Base-by-base conservation (phyloP, 2,888 invertebrate genomes). In the Leptinotarsa peninsularis region DNA sequence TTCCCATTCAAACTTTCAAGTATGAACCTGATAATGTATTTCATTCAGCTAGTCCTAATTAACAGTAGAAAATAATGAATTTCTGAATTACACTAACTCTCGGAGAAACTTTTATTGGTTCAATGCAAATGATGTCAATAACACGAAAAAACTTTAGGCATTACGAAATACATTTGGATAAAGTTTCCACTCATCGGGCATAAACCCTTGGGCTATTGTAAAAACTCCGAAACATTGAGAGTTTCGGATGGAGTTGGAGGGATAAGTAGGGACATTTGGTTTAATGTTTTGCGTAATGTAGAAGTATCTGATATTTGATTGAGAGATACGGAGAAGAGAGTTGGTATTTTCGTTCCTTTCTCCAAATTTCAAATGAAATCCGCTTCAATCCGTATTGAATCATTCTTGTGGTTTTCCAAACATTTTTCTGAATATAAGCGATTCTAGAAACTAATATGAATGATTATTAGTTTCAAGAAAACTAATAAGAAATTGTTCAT, bases 61-160 rank as follows among this genome's bases (percentile, higher is more conserved):
- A 3, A 43, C 3, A 43, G 10, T 13, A 43, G 2, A 2, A 10
- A 43, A 43, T 69, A 49, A 60, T 60, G 23, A 71, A 67, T 77
- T 77, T 49, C 56, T 23, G 54, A 54, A 67, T 60, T 14, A 69
- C 67, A 78, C 74, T 76, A 76, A 76, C 72, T 63, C 49, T 56
- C 67, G 33, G 49, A 68, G 66, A 76, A 75, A 78, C 72, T 78
- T 78, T 78, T 74, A 78, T 77, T 76, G 75, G 72, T 72, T 66
- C 66, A 73, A 80, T 78, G 80, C 76, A 78, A 78, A 79, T 75
- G 74, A 77, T 73, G 74, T 71, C 77, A 75, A 74, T 72, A 77
- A 72, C 68, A 74, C 17, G 43, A 70, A 78, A 77, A 72, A 80
- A 78, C 75, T 80, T 80, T 78, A 54, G 58, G 76, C 73, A 76